Conservation (phyloP, 2,888 invertebrate species). For the Minunthozetes semirufus region DNA sequence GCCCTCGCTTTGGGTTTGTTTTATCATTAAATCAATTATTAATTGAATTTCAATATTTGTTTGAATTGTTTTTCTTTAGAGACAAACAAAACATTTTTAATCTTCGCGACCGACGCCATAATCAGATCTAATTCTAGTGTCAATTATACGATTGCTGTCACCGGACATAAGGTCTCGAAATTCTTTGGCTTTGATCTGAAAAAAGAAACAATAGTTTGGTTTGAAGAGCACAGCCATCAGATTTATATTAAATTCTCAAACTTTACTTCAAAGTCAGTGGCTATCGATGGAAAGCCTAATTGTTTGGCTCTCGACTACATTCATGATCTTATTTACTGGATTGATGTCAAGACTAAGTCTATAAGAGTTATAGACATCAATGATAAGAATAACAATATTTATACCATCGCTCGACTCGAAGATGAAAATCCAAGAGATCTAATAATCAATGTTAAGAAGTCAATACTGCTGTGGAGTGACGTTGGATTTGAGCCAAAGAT, state of each 20-base stretch:
- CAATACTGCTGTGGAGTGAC: neutral
- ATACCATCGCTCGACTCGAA: neutral
- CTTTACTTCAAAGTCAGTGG: neutral
- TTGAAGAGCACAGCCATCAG: neutral
- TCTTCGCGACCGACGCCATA: neutral
- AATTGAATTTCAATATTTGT: neutral
- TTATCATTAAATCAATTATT: too few relatives aligned
- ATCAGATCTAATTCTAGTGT: neutral
- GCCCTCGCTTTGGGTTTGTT: neutral
- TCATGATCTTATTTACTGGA: conserved; percentile 3
- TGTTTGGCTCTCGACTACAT: neutral
- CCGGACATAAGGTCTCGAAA: neutral
- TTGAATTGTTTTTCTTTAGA: neutral
- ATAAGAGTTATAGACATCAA: neutral
- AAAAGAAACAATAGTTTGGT: neutral
- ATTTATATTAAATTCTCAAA: neutral
- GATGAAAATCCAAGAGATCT: conserved; percentile 13
- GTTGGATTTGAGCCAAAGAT: neutral
- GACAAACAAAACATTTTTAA: neutral
- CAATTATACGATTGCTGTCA: neutral
- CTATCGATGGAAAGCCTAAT: neutral
- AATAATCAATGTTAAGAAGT: neutral
- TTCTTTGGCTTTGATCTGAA: neutral
- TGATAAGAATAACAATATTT: neutral
- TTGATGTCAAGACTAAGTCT: neutral